A percentile compares a stretch with the other conserved stretches of the same genome.
These are phyloP conservation scores for Macrophya alboannulata DNA, from an alignment of 2,888 invertebrate species.

Conservation along the genomic window DNA sequence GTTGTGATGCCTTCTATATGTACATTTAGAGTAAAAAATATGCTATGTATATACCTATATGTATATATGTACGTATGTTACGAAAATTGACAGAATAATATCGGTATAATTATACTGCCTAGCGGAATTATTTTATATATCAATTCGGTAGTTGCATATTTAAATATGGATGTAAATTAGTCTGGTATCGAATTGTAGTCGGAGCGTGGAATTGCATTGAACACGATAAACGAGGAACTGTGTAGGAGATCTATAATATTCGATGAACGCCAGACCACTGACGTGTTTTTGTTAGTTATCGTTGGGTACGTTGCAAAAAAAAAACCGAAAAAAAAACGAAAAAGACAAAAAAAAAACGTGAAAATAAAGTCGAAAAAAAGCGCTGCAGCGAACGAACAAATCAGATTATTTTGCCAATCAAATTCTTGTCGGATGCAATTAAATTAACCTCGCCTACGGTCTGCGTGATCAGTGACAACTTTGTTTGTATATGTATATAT, in stretches of 20 bases:
- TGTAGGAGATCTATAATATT: not conserved
- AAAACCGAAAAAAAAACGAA: not conserved
- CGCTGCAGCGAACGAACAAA: constrained; percentile 6
- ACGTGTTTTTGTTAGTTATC: constrained; percentile 28
- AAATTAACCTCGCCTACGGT: constrained; percentile 8
- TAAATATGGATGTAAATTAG: constrained; percentile 59
- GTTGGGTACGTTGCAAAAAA: not conserved
- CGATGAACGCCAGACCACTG: not conserved
- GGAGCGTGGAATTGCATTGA: constrained; percentile 60
- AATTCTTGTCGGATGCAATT: constrained; percentile 35
- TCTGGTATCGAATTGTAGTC: constrained; percentile 33
- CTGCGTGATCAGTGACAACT: constrained; percentile 24
- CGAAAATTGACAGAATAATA: not conserved
- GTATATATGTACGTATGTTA: too few species aligned
- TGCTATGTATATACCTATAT: too few species aligned
- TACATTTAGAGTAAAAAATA: too few species aligned
- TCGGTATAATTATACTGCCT: not conserved
- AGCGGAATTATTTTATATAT: constrained; percentile 51
- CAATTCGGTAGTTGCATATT: constrained; percentile 63
- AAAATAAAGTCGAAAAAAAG: constrained; percentile 22
- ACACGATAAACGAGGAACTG: constrained; percentile 28
- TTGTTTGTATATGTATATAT: not conserved
- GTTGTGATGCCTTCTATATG: not conserved
- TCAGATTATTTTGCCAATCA: constrained; percentile 46
- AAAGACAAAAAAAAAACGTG: not conserved